Percentiles rank a stretch among this genome's conserved stretches.
These are phyloP conservation scores for Madoqua kirkii DNA, from an alignment of 2,113 vertebrate species.

Conservation along the genomic window DNA sequence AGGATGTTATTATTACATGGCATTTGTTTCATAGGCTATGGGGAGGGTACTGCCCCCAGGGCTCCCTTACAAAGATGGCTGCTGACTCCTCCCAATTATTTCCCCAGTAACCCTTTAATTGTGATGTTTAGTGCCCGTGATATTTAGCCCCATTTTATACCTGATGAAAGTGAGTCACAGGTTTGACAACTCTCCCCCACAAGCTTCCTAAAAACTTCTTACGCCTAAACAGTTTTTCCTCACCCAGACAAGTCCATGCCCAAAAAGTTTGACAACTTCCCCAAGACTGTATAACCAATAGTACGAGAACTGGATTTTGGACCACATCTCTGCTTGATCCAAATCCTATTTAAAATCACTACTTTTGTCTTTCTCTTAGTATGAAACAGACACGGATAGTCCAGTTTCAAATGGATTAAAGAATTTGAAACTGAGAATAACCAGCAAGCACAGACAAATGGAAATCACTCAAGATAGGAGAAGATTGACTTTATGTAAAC, in stretches of 20 bases:
- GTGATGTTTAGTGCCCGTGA: not conserved
- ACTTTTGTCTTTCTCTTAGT: not conserved
- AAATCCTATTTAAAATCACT: not conserved
- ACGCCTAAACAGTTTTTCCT: not conserved
- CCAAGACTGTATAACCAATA: not conserved
- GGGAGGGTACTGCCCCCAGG: not conserved
- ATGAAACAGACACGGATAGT: not conserved
- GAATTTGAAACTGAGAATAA: not conserved
- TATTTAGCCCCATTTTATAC: not conserved
- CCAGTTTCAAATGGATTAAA: not conserved
- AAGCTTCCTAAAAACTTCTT: not conserved
- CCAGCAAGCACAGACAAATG: not conserved
- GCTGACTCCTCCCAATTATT: not conserved
- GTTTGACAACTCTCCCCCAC: not conserved
- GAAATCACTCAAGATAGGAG: not conserved
- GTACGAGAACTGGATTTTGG: not conserved
- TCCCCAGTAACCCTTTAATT: not conserved
- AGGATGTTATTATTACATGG: not conserved
- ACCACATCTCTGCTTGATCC: not conserved
- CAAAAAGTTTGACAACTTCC: not conserved
- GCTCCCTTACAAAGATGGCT: not conserved
- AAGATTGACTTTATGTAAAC: not conserved
- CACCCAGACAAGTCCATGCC: not conserved
- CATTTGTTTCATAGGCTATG: not conserved
- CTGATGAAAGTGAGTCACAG: not conserved